Base-by-base conservation (phyloP, 1,140 invertebrate species). In the Idris sp. region DNA sequence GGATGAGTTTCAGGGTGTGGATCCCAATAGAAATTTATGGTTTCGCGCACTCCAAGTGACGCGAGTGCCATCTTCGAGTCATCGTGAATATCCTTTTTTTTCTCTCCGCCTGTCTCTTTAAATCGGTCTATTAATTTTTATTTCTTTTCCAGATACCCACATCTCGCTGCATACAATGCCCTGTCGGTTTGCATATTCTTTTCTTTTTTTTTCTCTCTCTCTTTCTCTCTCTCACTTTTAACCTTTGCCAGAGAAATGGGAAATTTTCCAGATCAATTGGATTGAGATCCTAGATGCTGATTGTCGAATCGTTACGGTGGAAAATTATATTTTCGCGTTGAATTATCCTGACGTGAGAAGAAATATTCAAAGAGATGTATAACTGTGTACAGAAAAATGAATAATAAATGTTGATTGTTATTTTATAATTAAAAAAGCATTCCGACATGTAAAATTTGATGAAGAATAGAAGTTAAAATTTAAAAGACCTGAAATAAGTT, bases 111-210 rank as follows among this genome's bases (percentile, higher is more conserved):
- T 58, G 10, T 72, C 68, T 54, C 54, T 69, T 65, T 74, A 65
- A 73, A 77, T 67, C 69, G 65, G 58, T 77, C 69, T 68, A 64
- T 64, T 73, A 64, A 69, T 67, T 74, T 74, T 74, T 74, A 64
- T 62, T 65, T 64, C 68, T 64, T 74, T 53, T 68, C 43, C 49
- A 56, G 59, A 61, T 65, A 71, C 61, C 46, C 10, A 53, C 51
- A 56, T 71, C 54, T 56, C 43, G 48, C n/a, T 46, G 69, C 69
- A 65, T 73, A 73, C 71, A 67, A 74, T 74, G 46, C 51, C 16
- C 15, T n/a, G 13, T 1, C 38, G 7, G 51, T 53, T 73, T 65
- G 59, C 69, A 73, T 73, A 59, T 28, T 28, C 31, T 59, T 10
- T 13, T 26, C 49, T 15, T 1, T n/a, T n/a, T 8, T 3, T 33